These are phyloP conservation scores for Merluccius polli DNA, from an alignment of 2,797 vertebrate species.

Conservation along the genomic window DNA sequence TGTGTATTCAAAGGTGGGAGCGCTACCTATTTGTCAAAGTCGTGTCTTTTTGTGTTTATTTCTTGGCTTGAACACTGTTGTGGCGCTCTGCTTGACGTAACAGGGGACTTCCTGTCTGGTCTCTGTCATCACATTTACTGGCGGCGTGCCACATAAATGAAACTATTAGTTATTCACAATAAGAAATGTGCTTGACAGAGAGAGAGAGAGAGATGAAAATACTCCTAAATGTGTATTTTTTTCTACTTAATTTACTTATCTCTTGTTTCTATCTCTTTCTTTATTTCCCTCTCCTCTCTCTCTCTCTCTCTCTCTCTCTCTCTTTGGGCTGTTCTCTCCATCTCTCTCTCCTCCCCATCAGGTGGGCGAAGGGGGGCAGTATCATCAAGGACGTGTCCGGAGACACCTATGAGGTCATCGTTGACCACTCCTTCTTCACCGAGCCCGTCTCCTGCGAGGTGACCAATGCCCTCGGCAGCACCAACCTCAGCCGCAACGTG, in stretches of 20 bases:
- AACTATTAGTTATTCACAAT: constrained; percentile 68
- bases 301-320: background rate
- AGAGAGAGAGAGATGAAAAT: background rate
- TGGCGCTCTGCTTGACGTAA: constrained; percentile 53
- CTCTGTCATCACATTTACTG: constrained; percentile 55
- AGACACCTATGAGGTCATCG: constrained; percentile 88
- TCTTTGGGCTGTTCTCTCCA: constrained; percentile 21
- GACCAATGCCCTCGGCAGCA: constrained; percentile 93
- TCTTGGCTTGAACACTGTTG: constrained; percentile 52
- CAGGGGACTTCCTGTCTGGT: constrained; percentile 65
- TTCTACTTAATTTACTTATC: constrained; percentile 16
- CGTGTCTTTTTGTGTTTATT: constrained; percentile 61
- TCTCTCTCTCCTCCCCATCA: constrained; percentile 48
- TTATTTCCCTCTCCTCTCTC: no score
- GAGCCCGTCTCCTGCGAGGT: constrained; percentile 96
- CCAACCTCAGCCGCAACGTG: constrained; percentile 94
- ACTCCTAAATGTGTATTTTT: constrained; percentile 34
- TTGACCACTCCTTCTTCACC: constrained; percentile 94
- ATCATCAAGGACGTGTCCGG: constrained; percentile 89
- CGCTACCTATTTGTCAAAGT: constrained; percentile 64
- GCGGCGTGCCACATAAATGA: constrained; percentile 64
- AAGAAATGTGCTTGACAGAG: constrained; percentile 26
- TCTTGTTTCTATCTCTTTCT: background rate
- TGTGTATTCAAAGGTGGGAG: constrained; percentile 55
- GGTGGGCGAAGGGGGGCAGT: constrained; percentile 96